Evolutionary conservation across 2,888 invertebrate species (phyloP).

Genomic region (Azorinus chamasolen): DNA sequence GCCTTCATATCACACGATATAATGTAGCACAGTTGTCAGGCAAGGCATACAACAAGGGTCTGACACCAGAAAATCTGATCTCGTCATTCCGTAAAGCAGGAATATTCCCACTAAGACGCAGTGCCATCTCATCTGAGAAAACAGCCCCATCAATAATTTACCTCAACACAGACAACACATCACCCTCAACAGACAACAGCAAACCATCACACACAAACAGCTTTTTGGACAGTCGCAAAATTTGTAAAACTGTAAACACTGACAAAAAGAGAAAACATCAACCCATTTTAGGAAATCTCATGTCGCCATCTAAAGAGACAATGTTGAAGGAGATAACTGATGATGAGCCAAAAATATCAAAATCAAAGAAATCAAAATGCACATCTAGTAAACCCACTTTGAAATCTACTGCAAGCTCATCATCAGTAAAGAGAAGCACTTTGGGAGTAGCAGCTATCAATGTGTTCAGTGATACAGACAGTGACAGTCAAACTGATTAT

Average conservation of each 20-base stretch:
- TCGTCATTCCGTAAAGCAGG: constrained; percentile 27
- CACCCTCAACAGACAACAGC: background rate
- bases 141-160: constrained; percentile 35
- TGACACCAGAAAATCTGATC: constrained; percentile 30
- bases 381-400: too few species aligned
- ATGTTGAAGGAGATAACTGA: too few species aligned
- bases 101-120: constrained; percentile 18
- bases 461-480: background rate
- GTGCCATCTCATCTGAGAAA: constrained; percentile 5
- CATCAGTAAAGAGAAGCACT: too few species aligned
- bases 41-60: constrained; percentile 30
- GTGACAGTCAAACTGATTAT: background rate
- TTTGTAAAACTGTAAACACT: too few species aligned
- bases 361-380: background rate
- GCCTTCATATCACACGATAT: constrained; percentile 14
- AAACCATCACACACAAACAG: background rate
- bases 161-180: too few species aligned
- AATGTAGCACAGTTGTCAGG: constrained; percentile 30
- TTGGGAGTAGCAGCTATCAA: constrained; percentile 1
- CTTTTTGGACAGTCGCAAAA: constrained; percentile 23
- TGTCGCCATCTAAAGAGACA: too few species aligned
- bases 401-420: too few species aligned
- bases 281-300: too few species aligned
- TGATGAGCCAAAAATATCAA: background rate
- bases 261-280: too few species aligned